Conservation (phyloP, 2,888 invertebrate species). For the Callosobruchus maculatus region DNA sequence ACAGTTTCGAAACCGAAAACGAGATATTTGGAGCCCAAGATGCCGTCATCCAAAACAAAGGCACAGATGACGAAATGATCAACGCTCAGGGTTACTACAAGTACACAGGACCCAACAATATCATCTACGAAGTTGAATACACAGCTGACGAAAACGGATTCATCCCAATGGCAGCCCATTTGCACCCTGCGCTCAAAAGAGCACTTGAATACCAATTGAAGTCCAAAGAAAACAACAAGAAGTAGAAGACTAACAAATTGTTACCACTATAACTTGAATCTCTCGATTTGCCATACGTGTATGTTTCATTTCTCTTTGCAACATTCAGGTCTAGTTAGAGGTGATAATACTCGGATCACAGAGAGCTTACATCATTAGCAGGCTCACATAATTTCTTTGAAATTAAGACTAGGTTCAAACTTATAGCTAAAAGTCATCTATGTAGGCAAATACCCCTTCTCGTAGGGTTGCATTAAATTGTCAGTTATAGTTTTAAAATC, state of each 20-base stretch:
- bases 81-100: conserved; percentile 64
- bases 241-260: not conserved
- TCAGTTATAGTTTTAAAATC: too few species aligned
- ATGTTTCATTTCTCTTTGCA: not conserved
- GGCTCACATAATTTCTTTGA: too few species aligned
- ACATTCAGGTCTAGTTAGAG: not conserved
- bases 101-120: conserved; percentile 60
- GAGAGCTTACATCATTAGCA: too few species aligned
- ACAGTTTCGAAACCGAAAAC: conserved; percentile 60
- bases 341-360: not conserved
- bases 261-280: not conserved
- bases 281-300: not conserved
- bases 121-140: conserved; percentile 58
- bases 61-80: conserved; percentile 55
- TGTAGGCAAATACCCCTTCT: too few species aligned
- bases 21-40: conserved; percentile 59
- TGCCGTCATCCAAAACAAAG: conserved; percentile 53
- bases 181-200: conserved; percentile 15
- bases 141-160: conserved; percentile 62
- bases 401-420: too few species aligned
- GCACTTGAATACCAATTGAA: conserved; percentile 1
- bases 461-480: too few species aligned
- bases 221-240: not conserved
- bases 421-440: too few species aligned
- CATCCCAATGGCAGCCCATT: conserved; percentile 41